These are phyloP conservation scores for Antennarius maculatus DNA, from an alignment of 2,797 vertebrate species.

Conservation along the genomic window DNA sequence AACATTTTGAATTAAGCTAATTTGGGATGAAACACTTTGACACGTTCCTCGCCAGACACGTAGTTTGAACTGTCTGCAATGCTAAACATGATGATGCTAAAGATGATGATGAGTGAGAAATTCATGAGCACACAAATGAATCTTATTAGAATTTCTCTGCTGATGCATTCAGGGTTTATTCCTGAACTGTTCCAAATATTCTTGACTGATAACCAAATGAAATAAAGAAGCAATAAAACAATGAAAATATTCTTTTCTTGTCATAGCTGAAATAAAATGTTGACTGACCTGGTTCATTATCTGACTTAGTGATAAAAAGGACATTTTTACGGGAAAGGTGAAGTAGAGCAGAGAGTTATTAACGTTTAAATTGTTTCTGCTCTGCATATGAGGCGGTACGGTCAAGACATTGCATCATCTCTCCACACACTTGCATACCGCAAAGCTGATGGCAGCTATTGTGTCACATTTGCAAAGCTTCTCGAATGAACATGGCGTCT, in stretches of 20 bases:
- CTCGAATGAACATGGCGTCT: slow-evolving; percentile 27
- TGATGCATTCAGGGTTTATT: slow-evolving; percentile 14
- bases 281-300: slow-evolving; percentile 22
- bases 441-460: slow-evolving; percentile 28
- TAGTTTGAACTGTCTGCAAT: not conserved
- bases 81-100: slow-evolving; percentile 7
- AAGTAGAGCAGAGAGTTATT: slow-evolving; percentile 11
- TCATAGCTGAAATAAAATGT: slow-evolving; percentile 14
- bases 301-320: no score
- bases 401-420: slow-evolving; percentile 58
- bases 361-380: slow-evolving; percentile 55
- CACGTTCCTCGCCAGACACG: slow-evolving; percentile 15
- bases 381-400: slow-evolving; percentile 40
- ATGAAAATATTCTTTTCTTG: slow-evolving; percentile 10
- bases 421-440: slow-evolving; percentile 6
- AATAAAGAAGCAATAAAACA: slow-evolving; percentile 6
- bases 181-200: slow-evolving; percentile 24
- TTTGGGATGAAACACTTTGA: slow-evolving; percentile 14
- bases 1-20: not conserved
- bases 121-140: not conserved
- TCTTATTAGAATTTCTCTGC: slow-evolving; percentile 11
- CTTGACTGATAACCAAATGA: slow-evolving; percentile 12
- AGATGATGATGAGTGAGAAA: slow-evolving; percentile 1
- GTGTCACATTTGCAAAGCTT: slow-evolving; percentile 28
- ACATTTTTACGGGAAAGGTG: slow-evolving; percentile 14